Percentiles rank a stretch among this genome's conserved stretches.
Evolutionary conservation across 2,113 vertebrate species (phyloP).

Genomic region (Taurulus bubalis): DNA sequence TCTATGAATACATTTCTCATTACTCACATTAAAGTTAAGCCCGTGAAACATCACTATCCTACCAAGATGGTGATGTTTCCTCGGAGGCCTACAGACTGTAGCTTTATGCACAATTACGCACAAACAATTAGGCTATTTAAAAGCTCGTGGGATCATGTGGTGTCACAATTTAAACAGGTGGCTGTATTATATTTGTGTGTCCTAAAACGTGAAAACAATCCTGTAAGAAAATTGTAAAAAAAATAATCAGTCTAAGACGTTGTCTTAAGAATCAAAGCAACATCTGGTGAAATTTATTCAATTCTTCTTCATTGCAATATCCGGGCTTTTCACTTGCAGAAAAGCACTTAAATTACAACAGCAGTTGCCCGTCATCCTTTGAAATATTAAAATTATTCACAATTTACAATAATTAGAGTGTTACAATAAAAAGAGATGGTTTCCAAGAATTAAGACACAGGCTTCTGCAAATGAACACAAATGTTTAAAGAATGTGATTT

Average conservation of each 20-base stretch:
- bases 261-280: constrained; percentile 84
- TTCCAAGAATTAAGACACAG: constrained; percentile 79
- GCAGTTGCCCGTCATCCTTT: constrained; percentile 86
- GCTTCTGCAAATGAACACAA: constrained; percentile 85
- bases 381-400: constrained; percentile 95
- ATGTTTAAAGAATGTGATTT: constrained; percentile 82
- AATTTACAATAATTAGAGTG: constrained; percentile 94
- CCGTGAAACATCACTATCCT: constrained; percentile 2
- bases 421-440: constrained; percentile 88
- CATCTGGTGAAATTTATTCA: constrained; percentile 92
- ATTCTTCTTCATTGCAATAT: constrained; percentile 87
- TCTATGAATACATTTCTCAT: not conserved
- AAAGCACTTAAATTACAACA: constrained; percentile 94
- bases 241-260: constrained; percentile 82
- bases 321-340: constrained; percentile 86
- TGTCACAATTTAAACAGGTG: constrained; percentile 49
- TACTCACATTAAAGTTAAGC: constrained; percentile 6
- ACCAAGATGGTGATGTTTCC: not conserved
- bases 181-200: constrained; percentile 24
- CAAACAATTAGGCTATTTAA: constrained; percentile 53
- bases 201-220: constrained; percentile 43
- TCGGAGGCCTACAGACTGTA: constrained; percentile 17
- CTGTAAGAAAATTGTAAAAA: constrained; percentile 60
- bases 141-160: constrained; percentile 47
- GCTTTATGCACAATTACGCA: constrained; percentile 72